Conservation (phyloP, 2,113 vertebrate species). For the Notechis scutatus region DNA sequence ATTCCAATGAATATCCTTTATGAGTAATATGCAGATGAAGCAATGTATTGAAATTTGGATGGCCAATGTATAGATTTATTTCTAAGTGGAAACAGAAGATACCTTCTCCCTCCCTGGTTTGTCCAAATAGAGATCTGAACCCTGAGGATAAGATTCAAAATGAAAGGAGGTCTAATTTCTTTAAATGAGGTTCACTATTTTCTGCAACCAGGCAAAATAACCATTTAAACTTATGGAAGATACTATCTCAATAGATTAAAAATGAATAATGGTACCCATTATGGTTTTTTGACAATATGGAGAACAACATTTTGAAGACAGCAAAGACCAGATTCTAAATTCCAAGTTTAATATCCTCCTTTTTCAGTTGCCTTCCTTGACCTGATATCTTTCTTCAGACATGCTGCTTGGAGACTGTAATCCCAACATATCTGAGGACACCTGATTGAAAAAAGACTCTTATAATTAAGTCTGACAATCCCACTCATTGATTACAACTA, state of each 20-base stretch:
- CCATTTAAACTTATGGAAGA: conserved; percentile 45
- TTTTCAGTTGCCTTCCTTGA: neutral
- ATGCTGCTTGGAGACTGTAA: neutral
- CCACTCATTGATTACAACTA: too few relatives aligned
- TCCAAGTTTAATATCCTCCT: neutral
- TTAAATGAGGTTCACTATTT: conserved; percentile 44
- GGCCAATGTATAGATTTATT: conserved; percentile 10
- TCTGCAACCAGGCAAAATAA: conserved; percentile 37
- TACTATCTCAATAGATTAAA: neutral
- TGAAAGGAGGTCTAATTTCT: conserved; percentile 60
- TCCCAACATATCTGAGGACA: neutral
- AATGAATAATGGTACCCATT: neutral
- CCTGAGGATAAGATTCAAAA: conserved; percentile 62
- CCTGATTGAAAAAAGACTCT: neutral
- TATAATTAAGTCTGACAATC: neutral
- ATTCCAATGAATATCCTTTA: neutral
- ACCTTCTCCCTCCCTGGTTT: conserved; percentile 38
- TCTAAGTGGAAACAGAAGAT: conserved; percentile 43
- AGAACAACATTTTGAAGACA: neutral
- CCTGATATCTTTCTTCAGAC: neutral
- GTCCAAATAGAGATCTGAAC: conserved; percentile 63
- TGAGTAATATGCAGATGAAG: conserved; percentile 26
- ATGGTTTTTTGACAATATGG: neutral
- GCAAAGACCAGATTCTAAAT: neutral
- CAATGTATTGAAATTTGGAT: conserved; percentile 17